A percentile compares a stretch with the other conserved stretches of the same genome.
Evolutionary conservation across 2,888 invertebrate species (phyloP).

Genomic region (Ectemnius cavifrons): DNA sequence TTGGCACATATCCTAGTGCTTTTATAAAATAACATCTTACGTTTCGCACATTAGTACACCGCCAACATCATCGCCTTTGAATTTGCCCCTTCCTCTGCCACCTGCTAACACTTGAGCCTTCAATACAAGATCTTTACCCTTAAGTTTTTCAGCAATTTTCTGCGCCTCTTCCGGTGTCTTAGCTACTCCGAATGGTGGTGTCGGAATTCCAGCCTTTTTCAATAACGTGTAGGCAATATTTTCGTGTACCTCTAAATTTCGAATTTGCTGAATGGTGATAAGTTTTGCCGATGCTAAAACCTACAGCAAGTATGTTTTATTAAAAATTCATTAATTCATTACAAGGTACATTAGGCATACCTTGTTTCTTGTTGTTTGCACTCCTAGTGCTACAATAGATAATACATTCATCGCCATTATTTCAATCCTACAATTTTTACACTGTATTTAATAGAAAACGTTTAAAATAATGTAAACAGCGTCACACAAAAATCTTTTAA

Average conservation of each 20-base stretch:
- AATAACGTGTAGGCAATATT: slow-evolving; percentile 93
- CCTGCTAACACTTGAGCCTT: slow-evolving; percentile 95
- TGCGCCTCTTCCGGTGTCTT: slow-evolving; percentile 87
- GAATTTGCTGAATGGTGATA: slow-evolving; percentile 79
- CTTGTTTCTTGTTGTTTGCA: neutral
- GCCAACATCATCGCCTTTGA: slow-evolving; percentile 94
- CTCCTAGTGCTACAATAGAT: neutral
- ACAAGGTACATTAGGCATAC: neutral
- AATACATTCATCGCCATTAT: neutral
- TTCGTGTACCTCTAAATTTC: slow-evolving; percentile 94
- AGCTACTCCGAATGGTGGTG: slow-evolving; percentile 93
- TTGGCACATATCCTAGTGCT: neutral
- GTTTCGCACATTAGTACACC: slow-evolving; percentile 93
- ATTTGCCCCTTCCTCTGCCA: slow-evolving; percentile 92
- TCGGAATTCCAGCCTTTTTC: slow-evolving; percentile 89
- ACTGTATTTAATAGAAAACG: neutral
- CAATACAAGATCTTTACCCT: slow-evolving; percentile 87
- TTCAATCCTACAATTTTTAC: neutral
- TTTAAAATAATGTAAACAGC: neutral
- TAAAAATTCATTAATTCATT: too few species aligned
- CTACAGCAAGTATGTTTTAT: slow-evolving; percentile 31
- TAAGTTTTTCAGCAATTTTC: slow-evolving; percentile 85
- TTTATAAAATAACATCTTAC: slow-evolving; percentile 78
- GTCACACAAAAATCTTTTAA: too few species aligned
- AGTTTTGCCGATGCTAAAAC: slow-evolving; percentile 65